Base-by-base conservation (phyloP, 2,888 invertebrate genomes). In the Lasioglossum villosulum region DNA sequence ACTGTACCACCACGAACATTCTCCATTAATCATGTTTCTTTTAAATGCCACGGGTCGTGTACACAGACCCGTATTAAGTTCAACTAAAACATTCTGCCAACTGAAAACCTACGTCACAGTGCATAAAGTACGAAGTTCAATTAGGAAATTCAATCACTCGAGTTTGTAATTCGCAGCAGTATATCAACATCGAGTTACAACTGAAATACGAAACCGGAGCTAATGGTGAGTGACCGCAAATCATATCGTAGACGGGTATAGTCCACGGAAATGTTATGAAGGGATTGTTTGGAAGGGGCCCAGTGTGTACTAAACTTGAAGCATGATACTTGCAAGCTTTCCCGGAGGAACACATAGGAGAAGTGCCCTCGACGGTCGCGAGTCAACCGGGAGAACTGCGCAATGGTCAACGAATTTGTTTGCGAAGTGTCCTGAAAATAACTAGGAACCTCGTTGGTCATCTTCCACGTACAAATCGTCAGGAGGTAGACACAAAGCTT, bases 381-480 rank as follows among this genome's bases (percentile, higher is more conserved):
- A 27, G 42, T 42, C 71, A 42, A 71, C 45, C 1, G 3, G 45
- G 72, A 72, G 45, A 23, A 72, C 45, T 45, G 27, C 16, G 30
- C 45, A 45, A 30, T 72, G 72, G 45, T 45, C 45, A 45, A 30
- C 72, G 45, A 19, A 45, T 72, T 72, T 72, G 45, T 45, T 71
- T 72, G 30, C 72, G 72, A 30, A 45, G 19, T 16, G 45, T 19
- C 30, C 19, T 4, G 45, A 45, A 19, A 30, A n/a, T 30, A 72
- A 45, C 19, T 27, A 8, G 45, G 19, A 27, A 37, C 37, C 37
- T 66, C 16, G 66, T n/a, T n/a, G n/a, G 2, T 23, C 71, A n/a
- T 56, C 4, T 56, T 23, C 6, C 6, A 48, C 6, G 48, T 48
- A 23, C 6, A 48, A 48, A 48, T 48, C 6, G 48, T 48, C 6